Evolutionary conservation across 2,888 invertebrate species (phyloP), one percentile per base, ranked within the genome.

Genomic region (Criorhina ranunculi): DNA sequence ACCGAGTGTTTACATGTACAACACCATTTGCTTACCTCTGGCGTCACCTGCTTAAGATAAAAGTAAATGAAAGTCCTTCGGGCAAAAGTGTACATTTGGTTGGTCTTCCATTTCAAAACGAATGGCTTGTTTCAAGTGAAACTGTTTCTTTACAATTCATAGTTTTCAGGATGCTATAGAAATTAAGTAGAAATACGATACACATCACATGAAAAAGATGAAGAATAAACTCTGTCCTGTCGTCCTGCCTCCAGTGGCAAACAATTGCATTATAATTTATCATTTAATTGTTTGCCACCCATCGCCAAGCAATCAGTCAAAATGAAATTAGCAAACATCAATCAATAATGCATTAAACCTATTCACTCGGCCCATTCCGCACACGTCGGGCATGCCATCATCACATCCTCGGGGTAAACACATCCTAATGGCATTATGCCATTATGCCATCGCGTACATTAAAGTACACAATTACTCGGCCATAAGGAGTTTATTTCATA

Each of bases 281-380:
- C 62, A 42, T 62, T 29, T 42, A 73, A 69, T 79, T 79, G 69
- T 57, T 37, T 62, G 55, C 42, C 46, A 17, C 19, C 42, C 53
- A 53, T 19, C 35, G 55, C 9, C 73, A 57, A 67, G 67, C 33
- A 78, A 83, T 83, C 78, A 79, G 73, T 83, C 78, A 83, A 79
- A 79, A 78, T 79, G 55, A 69, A 67, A 83, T 83, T 75, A 83
- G 69, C 78, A 83, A 83, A 75, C 78, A 83, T 83, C 78, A 83
- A 83, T 83, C 79, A 83, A 73, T 83, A 69, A 57, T 73, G 73
- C 78, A 83, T 83, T 72, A 72, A n/a, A 72, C 83, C 78, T 78
- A 83, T 83, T 79, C 73, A 73, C 5, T 75, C 6, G 19, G 29
- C 40, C 17, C 7, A 15, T 9, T 11, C 70, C 57, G 6, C 29